A percentile compares a stretch with the other conserved stretches of the same genome.
phyloP scores from a whole-genome alignment of 53 echinoderm and acorn worm species.

The Echinometra lucunter region DNA sequence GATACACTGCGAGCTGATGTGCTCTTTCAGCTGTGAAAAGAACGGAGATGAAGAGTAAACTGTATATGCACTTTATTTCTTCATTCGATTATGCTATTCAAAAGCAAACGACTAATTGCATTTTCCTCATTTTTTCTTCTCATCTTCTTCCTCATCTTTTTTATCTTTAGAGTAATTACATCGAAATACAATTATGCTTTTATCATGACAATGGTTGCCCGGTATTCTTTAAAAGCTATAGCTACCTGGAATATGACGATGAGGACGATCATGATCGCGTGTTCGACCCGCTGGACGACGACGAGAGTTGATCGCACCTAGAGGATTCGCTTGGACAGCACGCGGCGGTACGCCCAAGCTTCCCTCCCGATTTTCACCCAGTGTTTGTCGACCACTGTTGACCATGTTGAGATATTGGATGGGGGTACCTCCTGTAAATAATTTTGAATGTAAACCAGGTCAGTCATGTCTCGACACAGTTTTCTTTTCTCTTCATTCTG shows the following conservation, averaged over 20 bases:
- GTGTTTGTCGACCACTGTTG: not conserved
- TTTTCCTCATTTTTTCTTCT: too few relatives aligned
- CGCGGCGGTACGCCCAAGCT: not conserved
- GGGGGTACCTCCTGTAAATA: not conserved
- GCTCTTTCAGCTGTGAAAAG: not conserved
- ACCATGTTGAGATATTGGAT: not conserved
- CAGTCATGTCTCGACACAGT: too few relatives aligned
- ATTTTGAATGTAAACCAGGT: too few relatives aligned
- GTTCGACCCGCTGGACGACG: not conserved
- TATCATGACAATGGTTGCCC: too few relatives aligned
- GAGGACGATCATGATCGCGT: not conserved
- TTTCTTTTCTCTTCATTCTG: too few relatives aligned
- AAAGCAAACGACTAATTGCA: too few relatives aligned
- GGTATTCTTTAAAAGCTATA: not conserved
- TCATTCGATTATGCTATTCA: too few relatives aligned
- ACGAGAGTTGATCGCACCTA: not conserved
- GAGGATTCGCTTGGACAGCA: too few relatives aligned
- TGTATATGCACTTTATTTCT: too few relatives aligned
- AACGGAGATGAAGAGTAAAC: not conserved
- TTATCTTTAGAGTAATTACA: too few relatives aligned
- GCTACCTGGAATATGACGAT: not conserved
- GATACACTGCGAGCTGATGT: conserved; percentile 15
- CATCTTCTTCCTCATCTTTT: too few relatives aligned
- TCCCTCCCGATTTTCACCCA: not conserved
- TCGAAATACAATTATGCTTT: too few relatives aligned